Percentiles rank a stretch among this genome's conserved stretches.
phyloP scores from a whole-genome alignment of 2,113 vertebrate genomes.

The Deroptyus accipitrinus region DNA sequence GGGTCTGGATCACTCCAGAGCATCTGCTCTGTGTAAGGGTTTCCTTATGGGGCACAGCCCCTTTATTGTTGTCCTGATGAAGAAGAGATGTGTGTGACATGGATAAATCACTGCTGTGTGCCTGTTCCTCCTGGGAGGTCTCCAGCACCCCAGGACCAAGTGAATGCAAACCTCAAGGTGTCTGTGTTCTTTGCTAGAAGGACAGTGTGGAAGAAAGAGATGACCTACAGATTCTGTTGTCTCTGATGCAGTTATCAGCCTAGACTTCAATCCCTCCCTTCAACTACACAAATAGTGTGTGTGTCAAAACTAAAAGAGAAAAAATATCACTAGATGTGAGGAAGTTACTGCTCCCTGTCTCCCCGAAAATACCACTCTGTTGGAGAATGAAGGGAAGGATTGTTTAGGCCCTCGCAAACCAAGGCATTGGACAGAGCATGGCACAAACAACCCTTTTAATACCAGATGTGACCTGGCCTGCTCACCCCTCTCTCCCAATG shows the following conservation, averaged over 20 bases:
- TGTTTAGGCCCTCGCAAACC: neutral
- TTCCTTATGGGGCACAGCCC: neutral
- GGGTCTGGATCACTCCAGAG: neutral
- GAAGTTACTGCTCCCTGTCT: neutral
- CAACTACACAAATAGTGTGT: fast-evolving
- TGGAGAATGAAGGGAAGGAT: constrained; percentile 29
- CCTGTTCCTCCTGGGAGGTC: neutral
- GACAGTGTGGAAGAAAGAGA: neutral
- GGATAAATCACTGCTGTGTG: neutral
- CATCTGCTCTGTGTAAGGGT: neutral
- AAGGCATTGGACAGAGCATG: neutral
- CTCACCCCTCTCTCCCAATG: neutral
- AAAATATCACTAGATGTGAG: neutral
- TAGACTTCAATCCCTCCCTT: neutral
- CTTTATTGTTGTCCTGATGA: neutral
- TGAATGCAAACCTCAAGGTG: neutral
- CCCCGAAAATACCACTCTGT: neutral
- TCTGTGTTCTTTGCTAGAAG: neutral
- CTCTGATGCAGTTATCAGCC: neutral
- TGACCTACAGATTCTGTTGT: neutral
- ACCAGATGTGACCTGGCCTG: neutral
- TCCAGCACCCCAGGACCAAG: neutral
- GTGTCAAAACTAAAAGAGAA: neutral
- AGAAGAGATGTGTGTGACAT: neutral
- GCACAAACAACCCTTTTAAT: constrained; percentile 11